Evolutionary conservation across 2,888 invertebrate species (phyloP), one percentile per base, ranked within the genome.

Genomic region (Brassicogethes aeneus): DNA sequence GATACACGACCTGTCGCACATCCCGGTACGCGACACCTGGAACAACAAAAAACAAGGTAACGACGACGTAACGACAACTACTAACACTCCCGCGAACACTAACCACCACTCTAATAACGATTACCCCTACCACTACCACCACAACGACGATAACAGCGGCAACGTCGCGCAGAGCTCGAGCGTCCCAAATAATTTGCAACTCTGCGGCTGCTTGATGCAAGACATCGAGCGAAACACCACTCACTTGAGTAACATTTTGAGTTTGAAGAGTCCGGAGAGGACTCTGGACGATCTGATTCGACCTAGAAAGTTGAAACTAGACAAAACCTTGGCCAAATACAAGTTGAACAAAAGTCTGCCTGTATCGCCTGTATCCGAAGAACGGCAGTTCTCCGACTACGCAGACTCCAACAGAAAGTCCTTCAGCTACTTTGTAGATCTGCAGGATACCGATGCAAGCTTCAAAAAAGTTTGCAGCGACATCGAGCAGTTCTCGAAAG

Each of bases 321-420:
- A 67, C 43, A 65, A 64, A 47, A 65, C 62, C 13, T 48, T 69
- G 56, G 52, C 57, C 40, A 62, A 66, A 50, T 66, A 62, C 47
- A 68, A 68, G 45, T 47, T 63, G 51, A 61, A 83, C 48, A 85
- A 86, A 55, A 86, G 86, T 2, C 79, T 88, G 50, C 87, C 87
- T 0, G 85, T 87, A 0, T 86, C 86, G 0, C 88, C 88, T 0
- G 86, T 87, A 0, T 85, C 81, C 39, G 88, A 88, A 58, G 86
- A 87, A 55, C 61, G 65, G 16, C 60, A 62, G 38, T 62, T 66
- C 48, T 56, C 64, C 1, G 70, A 69, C 53, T 68, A 60, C 46
- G 34, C 35, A 2, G 45, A 44, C 8, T 45, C 46, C 3, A 38
- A 44, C 2, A 65, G 80, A 15, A 75, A 78, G 53, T 80, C 80